phyloP scores from a whole-genome alignment of 2,888 invertebrate genomes.

The Protophormia terraenovae region DNA sequence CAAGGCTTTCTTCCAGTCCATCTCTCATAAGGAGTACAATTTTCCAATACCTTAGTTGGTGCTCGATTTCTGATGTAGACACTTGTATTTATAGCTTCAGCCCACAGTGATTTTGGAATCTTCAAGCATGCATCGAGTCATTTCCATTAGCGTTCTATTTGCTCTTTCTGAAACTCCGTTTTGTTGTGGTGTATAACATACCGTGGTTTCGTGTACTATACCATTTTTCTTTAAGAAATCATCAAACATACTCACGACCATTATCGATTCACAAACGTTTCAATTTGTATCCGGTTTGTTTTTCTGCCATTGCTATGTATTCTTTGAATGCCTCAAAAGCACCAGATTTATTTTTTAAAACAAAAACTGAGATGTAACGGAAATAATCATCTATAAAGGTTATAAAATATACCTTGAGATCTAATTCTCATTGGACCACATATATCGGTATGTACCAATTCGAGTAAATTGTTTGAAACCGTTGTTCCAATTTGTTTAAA shows the following conservation, averaged over 20 bases:
- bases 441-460: slow-evolving; percentile 10
- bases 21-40: too few species aligned
- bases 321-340: neutral
- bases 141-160: too few species aligned
- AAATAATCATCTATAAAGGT: neutral
- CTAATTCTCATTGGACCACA: neutral
- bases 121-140: too few species aligned
- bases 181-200: neutral
- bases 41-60: too few species aligned
- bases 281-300: slow-evolving; percentile 5
- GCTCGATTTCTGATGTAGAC: too few species aligned
- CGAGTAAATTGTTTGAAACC: neutral
- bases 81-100: too few species aligned
- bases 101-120: too few species aligned
- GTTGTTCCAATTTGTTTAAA: neutral
- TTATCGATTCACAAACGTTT: slow-evolving; percentile 7
- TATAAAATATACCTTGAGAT: neutral
- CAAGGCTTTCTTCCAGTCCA: too few species aligned
- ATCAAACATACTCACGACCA: slow-evolving; percentile 3
- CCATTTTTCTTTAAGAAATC: neutral
- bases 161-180: neutral
- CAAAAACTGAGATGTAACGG: neutral
- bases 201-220: neutral
- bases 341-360: slow-evolving; percentile 4
- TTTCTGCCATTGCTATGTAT: neutral